Evolutionary conservation across 2,113 vertebrate species (phyloP), one percentile per base, ranked within the genome.

Genomic region (Erinaceus europaeus): DNA sequence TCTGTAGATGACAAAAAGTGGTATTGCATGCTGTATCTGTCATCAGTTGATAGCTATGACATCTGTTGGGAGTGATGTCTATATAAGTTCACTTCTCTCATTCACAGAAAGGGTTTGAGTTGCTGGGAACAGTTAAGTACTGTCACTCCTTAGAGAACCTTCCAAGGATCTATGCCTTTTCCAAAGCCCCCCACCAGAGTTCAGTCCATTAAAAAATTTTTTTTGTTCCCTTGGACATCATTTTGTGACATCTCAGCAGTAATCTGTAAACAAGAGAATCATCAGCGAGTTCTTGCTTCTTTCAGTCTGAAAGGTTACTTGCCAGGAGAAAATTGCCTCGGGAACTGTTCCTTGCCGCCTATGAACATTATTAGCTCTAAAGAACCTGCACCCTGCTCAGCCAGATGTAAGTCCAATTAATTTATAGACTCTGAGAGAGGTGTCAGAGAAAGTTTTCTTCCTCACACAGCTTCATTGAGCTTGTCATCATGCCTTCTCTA

Each of bases 1-100:
- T 73, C 76, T 68, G 82, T 55, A 59, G 65, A 50, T 76, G 17
- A 74, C 38, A 71, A 64, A 84, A 87, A 11, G 52, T 53, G 10
- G n/a, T 48, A 25, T 40, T 52, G 18, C 21, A 7, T 20, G 21
- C 15, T 5, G 2, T 61, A 20, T 34, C 27, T 75, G 17, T n/a
- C n/a, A n/a, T n/a, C n/a, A n/a, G n/a, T n/a, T n/a, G n/a, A n/a
- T 48, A 9, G 18, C 32, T 9, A 55, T 23, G 8, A 3, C 10
- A 3, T 50, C 5, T 27, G 1, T 1, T 55, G 42, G 38, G 20
- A n/a, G 36, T 72, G 50, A 2, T 32, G 3, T 12, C 0, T 6
- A 6, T 83, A 36, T 32, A 9, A 64, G 9, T 82, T 72, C 18
- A 25, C 76, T 53, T 74, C 34, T 84, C 14, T 9, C 32, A 46